Evolutionary conservation across 2,113 vertebrate species (phyloP).

Genomic region (Zapus hudsonius): DNA sequence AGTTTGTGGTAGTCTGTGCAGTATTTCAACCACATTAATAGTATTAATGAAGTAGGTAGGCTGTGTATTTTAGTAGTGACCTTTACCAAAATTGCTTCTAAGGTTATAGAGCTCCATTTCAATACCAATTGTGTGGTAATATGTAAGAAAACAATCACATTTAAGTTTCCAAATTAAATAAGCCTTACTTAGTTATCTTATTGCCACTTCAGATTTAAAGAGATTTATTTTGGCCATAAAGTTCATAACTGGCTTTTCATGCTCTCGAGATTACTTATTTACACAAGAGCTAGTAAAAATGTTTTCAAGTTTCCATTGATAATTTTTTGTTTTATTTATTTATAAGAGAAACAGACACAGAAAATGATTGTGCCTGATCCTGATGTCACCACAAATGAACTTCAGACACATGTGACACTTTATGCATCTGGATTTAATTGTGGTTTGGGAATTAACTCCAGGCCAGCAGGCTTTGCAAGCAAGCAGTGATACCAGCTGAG

Average conservation of each 20-base stretch:
- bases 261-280: slow-evolving; percentile 30
- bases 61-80: slow-evolving; percentile 72
- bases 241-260: slow-evolving; percentile 55
- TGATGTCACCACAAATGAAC: no score
- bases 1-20: slow-evolving; percentile 39
- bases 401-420: no score
- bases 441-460: no score
- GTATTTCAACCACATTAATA: slow-evolving; percentile 77
- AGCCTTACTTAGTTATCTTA: slow-evolving; percentile 70
- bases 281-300: background rate
- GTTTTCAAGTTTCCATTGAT: background rate
- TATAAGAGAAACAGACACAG: no score
- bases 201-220: slow-evolving; percentile 78
- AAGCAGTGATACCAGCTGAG: no score
- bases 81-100: slow-evolving; percentile 82
- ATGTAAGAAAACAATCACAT: slow-evolving; percentile 79
- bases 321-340: no score
- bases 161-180: slow-evolving; percentile 81
- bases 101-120: slow-evolving; percentile 78
- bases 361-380: no score
- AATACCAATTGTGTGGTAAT: slow-evolving; percentile 78
- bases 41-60: slow-evolving; percentile 78
- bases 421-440: no score
- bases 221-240: slow-evolving; percentile 32
- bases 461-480: no score